Conservation (phyloP, 2,888 invertebrate genomes). For the Ametastegia equiseti region DNA sequence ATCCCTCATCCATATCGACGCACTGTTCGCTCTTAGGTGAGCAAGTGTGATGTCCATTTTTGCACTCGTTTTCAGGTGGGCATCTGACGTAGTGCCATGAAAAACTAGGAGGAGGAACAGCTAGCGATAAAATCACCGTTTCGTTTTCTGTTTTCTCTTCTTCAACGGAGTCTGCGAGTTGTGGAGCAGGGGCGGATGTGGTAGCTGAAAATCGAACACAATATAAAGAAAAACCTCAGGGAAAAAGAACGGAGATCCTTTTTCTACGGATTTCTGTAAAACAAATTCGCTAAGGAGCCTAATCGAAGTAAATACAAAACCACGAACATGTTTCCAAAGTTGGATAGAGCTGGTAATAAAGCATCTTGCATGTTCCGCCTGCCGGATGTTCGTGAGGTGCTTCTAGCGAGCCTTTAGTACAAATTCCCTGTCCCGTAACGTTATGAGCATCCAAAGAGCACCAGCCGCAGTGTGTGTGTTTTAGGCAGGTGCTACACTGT, state of each 20-base stretch:
- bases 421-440: slow-evolving; percentile 86
- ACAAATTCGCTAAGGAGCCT: too few species aligned
- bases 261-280: too few species aligned
- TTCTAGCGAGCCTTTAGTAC: slow-evolving; percentile 89
- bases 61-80: slow-evolving; percentile 95
- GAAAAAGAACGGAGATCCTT: slow-evolving; percentile 18
- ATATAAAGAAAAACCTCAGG: too few species aligned
- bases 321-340: slow-evolving; percentile 61
- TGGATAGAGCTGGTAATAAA: slow-evolving; percentile 72
- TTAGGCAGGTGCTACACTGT: slow-evolving; percentile 92
- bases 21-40: slow-evolving; percentile 92
- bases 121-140: slow-evolving; percentile 55
- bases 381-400: slow-evolving; percentile 82
- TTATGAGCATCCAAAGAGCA: slow-evolving; percentile 84
- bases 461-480: slow-evolving; percentile 96
- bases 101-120: slow-evolving; percentile 76
- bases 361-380: slow-evolving; percentile 77
- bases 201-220: slow-evolving; percentile 58
- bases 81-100: slow-evolving; percentile 94
- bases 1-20: slow-evolving; percentile 88
- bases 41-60: slow-evolving; percentile 94
- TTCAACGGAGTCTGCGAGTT: slow-evolving; percentile 52
- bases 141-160: slow-evolving; percentile 60
- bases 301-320: background rate
- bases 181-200: slow-evolving; percentile 57